Percentiles rank a stretch among this genome's conserved stretches.
Evolutionary conservation across 1,140 invertebrate genomes (phyloP).

Genomic region (Eciton burchellii): DNA sequence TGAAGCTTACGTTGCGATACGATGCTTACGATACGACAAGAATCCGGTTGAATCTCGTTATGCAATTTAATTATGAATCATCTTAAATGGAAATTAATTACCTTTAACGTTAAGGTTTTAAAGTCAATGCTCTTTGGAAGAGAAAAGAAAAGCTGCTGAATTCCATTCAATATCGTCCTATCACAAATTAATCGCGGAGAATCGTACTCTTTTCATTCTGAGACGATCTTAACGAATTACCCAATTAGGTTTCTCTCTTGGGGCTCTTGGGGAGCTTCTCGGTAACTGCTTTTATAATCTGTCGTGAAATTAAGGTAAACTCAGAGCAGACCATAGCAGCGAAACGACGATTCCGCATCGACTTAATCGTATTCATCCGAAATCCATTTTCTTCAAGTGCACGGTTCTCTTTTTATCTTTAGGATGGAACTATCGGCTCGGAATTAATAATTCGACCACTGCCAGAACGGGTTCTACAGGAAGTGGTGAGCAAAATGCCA

Average conservation of each 20-base stretch:
- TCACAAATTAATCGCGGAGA: neutral
- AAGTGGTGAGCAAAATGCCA: conserved; percentile 79
- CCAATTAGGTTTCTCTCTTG: no score
- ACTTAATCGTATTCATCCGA: neutral
- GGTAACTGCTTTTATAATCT: no score
- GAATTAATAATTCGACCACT: conserved; percentile 94
- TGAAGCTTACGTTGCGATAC: conserved; percentile 2
- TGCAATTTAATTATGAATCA: neutral
- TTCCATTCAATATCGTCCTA: neutral
- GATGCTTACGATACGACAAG: no score
- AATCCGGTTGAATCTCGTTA: neutral
- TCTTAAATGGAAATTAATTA: no score
- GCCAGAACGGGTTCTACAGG: conserved; percentile 88
- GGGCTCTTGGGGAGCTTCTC: no score
- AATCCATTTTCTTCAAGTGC: neutral
- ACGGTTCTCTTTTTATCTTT: conserved; percentile 37
- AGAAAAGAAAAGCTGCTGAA: neutral
- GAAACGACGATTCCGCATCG: neutral
- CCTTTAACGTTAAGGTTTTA: neutral
- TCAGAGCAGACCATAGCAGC: no score
- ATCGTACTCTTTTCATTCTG: no score
- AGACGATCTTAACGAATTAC: no score
- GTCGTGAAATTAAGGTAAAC: neutral
- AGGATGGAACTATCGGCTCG: conserved; percentile 96
- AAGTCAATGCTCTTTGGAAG: neutral